Evolutionary conservation across 1,140 invertebrate genomes (phyloP), one percentile per base, ranked within the genome.

Genomic region (Hermetia illucens): DNA sequence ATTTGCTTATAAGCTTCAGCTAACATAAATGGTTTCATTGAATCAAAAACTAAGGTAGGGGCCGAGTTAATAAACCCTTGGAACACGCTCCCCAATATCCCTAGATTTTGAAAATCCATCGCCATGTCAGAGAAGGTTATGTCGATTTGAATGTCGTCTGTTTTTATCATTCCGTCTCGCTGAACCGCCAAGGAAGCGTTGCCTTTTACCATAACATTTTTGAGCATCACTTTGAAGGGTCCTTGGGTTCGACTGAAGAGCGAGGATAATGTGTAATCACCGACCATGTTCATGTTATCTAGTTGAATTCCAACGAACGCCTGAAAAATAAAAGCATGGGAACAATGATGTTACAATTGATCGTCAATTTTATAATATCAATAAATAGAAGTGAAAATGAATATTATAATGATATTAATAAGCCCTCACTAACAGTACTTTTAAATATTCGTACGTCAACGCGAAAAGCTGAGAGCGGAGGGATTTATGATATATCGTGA

Each of bases 21-120:
- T 4, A 88, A 59, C 44, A 88, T 75, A 39, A 80, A 82, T 0
- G 84, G 84, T 51, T 88, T 88, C 39, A 88, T 81, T 10, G 78
- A 79, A 48, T 88, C 82, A 46, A 89, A 89, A 1, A 89, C 65
- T 31, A 85, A 74, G n/a, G 71, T 71, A 0, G 82, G 82, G 0
- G 85, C 67, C 0, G 82, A 79, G 53, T 87, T 86, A 3, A 87
- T 70, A 20, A 86, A 63, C 1, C 79, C 69, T 63, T 87, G 82
- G 41, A 87, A 75, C 39, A 87, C 66, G 15, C 68, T 64, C 0
- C 77, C 79, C 21, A 84, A 60, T 36, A 84, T 72, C 3, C 82
- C 82, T 0, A 85, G 63, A 53, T 85, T 84, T 52, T 83, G 69
- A 45, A 90, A 88, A 47, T 87, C 75, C 65, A 88, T 72, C 10